Base-by-base conservation (phyloP, 2,797 vertebrate species). In the Bradypodion pumilum region DNA sequence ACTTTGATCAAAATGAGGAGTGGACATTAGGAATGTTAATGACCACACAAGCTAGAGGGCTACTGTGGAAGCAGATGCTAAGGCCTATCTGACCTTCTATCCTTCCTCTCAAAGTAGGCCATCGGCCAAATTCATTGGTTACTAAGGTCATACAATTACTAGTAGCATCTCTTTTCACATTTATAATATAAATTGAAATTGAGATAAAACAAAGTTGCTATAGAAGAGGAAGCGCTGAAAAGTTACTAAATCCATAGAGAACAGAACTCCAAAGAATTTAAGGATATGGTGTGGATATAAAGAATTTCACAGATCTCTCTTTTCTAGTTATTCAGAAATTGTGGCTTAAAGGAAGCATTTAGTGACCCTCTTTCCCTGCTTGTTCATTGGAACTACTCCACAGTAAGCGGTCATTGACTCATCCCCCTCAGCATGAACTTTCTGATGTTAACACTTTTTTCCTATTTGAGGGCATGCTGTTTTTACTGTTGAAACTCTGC, bases 401-500 rank as follows among this genome's bases (percentile, higher is more conserved):
- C 73, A 75, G 32, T 37, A 35, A 32, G 83, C 52, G 82, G 73
- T 49, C 75, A 66, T 27, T 44, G 37, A 32, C 1, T 29, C 1
- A 65, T 8, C 7, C 1, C 87, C 46, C 12, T 81, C 46, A 19
- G 52, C 32, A 7, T 60, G 78, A 76, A n/a, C 6, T 69, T 69
- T 1, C 12, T 40, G 12, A 1, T 76, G n/a, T 42, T 85, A 73
- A 16, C 69, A 78, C 40, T 81, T 60, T 44, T 60, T 40, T 10
- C 66, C 7, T 0, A 21, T 90, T 82, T 83, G n/a, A 74, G 10
- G 69, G 62, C 68, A 85, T 83, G 23, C 76, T n/a, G 66, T 44
- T 78, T 72, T 78, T 78, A 74, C n/a, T 52, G 59, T n/a, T 56
- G 9, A 74, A 79, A 52, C 69, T 63, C 59, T 84, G 80, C 90